Percentiles rank a stretch among this genome's conserved stretches.
Evolutionary conservation across 2,113 vertebrate genomes (phyloP).

Genomic region (Actinemys pallida): DNA sequence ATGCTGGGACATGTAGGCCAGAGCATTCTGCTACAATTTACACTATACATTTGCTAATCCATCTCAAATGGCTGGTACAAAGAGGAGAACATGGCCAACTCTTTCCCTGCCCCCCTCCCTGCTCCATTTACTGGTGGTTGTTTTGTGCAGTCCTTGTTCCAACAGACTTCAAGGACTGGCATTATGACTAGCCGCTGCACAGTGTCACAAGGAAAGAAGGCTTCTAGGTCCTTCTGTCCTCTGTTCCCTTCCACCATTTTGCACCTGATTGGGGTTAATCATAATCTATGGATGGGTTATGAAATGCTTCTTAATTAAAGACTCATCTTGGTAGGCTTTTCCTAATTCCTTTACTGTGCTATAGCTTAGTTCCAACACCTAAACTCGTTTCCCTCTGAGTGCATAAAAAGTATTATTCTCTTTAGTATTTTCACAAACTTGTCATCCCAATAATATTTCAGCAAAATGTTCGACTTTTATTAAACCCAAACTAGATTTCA

Average conservation of each 20-base stretch:
- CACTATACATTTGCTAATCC: background rate
- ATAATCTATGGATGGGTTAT: background rate
- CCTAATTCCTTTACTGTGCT: background rate
- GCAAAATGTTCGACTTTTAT: conserved; percentile 14
- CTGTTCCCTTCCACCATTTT: background rate
- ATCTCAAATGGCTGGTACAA: background rate
- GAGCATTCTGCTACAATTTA: background rate
- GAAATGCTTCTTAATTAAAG: background rate
- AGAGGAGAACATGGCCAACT: background rate
- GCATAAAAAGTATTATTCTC: background rate
- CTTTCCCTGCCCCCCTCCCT: background rate
- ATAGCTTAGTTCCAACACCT: background rate
- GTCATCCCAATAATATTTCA: background rate
- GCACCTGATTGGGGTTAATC: background rate
- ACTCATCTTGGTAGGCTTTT: background rate
- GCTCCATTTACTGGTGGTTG: background rate
- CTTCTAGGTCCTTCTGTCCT: background rate
- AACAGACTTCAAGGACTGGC: background rate
- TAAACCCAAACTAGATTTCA: conserved; percentile 43
- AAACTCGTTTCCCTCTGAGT: background rate
- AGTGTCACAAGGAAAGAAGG: background rate
- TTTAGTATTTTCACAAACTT: background rate
- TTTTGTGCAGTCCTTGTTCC: background rate
- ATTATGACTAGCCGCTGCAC: background rate
- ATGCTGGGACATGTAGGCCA: background rate